A percentile compares a stretch with the other conserved stretches of the same genome.
Conservation (phyloP, 2,113 vertebrate species). For the Piaya cayana region DNA sequence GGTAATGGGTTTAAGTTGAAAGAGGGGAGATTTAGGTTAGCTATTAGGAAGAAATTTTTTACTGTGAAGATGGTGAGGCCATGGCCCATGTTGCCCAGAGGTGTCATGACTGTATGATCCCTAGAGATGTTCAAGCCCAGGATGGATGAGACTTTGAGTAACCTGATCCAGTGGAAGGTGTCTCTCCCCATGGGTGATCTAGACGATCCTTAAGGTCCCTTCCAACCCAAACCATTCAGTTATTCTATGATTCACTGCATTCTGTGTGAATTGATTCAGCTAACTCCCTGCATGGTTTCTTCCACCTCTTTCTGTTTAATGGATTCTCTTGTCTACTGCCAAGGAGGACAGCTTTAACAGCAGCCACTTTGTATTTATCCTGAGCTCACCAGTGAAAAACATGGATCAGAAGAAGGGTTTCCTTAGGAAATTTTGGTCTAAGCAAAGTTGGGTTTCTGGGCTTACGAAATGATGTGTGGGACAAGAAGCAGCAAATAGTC, state of each 20-base stretch:
- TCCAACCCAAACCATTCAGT: no score
- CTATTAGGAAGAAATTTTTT: no score
- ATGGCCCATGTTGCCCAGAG: no score
- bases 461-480: fast-evolving
- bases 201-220: no score
- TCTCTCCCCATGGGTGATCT: no score
- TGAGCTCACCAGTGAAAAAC: background rate
- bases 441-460: background rate
- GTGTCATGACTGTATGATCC: no score
- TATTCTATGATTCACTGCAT: background rate
- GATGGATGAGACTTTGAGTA: no score
- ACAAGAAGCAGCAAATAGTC: background rate
- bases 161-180: no score
- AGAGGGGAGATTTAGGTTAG: no score
- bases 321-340: background rate
- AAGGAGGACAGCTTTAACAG: background rate
- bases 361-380: background rate
- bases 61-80: no score
- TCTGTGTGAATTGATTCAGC: background rate
- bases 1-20: no score
- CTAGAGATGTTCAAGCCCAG: no score
- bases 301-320: background rate
- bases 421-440: background rate
- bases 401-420: background rate
- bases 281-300: background rate